These are phyloP conservation scores for Metallyticus violacea DNA, from an alignment of 2,888 invertebrate genomes.

Conservation along the genomic window DNA sequence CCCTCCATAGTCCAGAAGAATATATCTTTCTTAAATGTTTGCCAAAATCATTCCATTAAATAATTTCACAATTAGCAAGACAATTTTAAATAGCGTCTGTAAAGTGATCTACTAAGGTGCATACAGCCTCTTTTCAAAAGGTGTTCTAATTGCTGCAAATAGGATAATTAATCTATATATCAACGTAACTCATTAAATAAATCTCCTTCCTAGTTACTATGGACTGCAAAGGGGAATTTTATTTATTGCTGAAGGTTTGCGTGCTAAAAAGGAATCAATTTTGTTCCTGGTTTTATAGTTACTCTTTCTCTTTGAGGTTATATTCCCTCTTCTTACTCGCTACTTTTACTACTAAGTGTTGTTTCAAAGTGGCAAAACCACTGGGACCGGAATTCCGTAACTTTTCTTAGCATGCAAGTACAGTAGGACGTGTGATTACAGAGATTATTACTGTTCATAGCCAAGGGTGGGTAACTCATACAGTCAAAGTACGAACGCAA, in stretches of 20 bases:
- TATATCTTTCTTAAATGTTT: too few relatives aligned
- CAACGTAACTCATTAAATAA: not conserved
- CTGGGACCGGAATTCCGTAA: not conserved
- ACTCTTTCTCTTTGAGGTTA: not conserved
- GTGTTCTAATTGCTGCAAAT: not conserved
- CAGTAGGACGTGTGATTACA: too few relatives aligned
- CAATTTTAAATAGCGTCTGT: not conserved
- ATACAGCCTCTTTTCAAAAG: not conserved
- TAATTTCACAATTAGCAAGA: too few relatives aligned
- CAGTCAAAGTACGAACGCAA: too few relatives aligned
- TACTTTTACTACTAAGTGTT: not conserved
- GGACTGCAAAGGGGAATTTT: not conserved
- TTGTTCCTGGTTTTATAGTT: not conserved
- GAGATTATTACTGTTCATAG: too few relatives aligned
- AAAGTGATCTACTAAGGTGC: not conserved
- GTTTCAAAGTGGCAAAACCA: not conserved
- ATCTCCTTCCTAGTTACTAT: not conserved
- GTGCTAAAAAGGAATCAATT: not conserved
- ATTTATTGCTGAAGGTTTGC: not conserved
- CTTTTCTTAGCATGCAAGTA: not conserved
- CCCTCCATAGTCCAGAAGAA: too few relatives aligned
- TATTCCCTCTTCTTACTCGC: not conserved
- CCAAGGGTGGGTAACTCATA: too few relatives aligned
- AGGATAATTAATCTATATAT: not conserved
- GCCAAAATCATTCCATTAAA: too few relatives aligned